Conservation (phyloP, 2,797 vertebrate species). For the Pogoniulus pusillus region DNA sequence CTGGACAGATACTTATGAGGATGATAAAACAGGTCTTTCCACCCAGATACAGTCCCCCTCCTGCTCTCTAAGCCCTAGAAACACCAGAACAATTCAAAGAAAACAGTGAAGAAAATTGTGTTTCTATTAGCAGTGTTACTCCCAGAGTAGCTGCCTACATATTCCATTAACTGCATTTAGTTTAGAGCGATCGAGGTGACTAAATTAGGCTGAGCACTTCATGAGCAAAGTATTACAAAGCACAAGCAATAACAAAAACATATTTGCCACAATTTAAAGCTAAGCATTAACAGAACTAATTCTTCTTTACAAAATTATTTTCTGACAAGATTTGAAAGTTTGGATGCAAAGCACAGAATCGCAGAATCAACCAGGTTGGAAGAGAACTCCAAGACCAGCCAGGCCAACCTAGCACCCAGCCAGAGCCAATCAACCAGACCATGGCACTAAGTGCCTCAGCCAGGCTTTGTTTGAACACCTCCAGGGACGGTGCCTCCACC, state of each 20-base stretch:
- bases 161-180: not conserved
- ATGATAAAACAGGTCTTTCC: not conserved
- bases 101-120: not conserved
- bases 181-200: not conserved
- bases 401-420: no score
- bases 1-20: not conserved
- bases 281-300: constrained; percentile 5
- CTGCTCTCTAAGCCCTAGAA: not conserved
- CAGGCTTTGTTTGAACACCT: no score
- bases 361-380: no score
- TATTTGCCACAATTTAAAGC: not conserved
- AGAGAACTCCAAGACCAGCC: no score
- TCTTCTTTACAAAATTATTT: not conserved
- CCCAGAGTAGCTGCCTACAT: not conserved
- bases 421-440: no score
- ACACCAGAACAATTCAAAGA: not conserved
- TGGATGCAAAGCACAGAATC: not conserved
- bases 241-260: not conserved
- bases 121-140: not conserved
- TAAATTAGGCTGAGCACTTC: not conserved
- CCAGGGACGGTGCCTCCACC: no score
- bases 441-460: no score
- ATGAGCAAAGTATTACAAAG: not conserved
- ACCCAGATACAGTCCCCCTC: not conserved
- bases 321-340: constrained; percentile 19